A percentile compares a stretch with the other conserved stretches of the same genome.
These are phyloP conservation scores for Scaeva pyrastri DNA, from an alignment of 2,888 invertebrate genomes.

Conservation along the genomic window DNA sequence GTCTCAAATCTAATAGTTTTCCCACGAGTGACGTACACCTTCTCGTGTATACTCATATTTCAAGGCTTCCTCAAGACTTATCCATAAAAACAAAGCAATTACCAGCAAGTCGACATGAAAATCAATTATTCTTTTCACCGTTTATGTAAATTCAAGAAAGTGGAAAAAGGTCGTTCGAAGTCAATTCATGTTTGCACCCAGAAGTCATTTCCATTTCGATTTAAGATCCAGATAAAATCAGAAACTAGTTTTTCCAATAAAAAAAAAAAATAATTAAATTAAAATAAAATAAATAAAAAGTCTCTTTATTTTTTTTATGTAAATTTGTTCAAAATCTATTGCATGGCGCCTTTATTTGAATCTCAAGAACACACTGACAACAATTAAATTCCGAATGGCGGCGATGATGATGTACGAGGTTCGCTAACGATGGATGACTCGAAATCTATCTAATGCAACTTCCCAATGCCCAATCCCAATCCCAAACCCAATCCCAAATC, in stretches of 20 bases:
- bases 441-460: conserved; percentile 50
- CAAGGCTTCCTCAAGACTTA: not conserved
- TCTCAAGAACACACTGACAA: conserved; percentile 50
- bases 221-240: not conserved
- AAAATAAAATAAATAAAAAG: conserved; percentile 3
- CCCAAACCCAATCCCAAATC: conserved; percentile 63
- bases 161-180: conserved; percentile 5
- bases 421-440: not conserved
- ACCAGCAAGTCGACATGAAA: conserved; percentile 2
- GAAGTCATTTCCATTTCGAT: too few relatives aligned
- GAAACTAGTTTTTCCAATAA: conserved; percentile 39
- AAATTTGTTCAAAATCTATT: conserved; percentile 73
- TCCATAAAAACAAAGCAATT: conserved; percentile 16
- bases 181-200: conserved; percentile 17
- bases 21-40: not conserved
- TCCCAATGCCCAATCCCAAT: conserved; percentile 54
- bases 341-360: conserved; percentile 71
- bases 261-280: conserved; percentile 44
- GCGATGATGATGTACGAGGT: not conserved
- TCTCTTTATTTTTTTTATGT: conserved; percentile 23
- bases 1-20: not conserved
- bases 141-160: conserved; percentile 8
- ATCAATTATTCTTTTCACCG: not conserved
- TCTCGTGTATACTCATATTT: too few relatives aligned
- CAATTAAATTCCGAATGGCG: conserved; percentile 28